Percentiles rank a stretch among this genome's conserved stretches.
These are phyloP conservation scores for Podabrus alpinus DNA, from an alignment of 2,888 invertebrate genomes.

Conservation along the genomic window DNA sequence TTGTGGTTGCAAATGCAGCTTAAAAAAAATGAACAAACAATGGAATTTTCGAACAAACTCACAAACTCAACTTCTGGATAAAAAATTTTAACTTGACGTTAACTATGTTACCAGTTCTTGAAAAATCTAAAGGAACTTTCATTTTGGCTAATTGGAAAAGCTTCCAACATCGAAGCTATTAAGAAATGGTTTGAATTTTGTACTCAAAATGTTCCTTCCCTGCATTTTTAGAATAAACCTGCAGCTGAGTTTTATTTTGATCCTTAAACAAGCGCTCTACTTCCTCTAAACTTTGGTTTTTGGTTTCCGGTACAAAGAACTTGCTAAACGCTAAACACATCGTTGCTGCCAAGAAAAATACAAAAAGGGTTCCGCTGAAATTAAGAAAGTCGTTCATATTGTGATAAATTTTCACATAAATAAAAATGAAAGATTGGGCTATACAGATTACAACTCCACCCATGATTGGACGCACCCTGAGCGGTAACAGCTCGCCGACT, in stretches of 20 bases:
- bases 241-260: conserved; percentile 49
- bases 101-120: not conserved
- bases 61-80: not conserved
- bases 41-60: not conserved
- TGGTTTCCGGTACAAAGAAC: conserved; percentile 70
- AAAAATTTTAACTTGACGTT: not conserved
- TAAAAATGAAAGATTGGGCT: conserved; percentile 71
- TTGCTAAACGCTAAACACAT: conserved; percentile 65
- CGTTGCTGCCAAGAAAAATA: conserved; percentile 65
- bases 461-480: conserved; percentile 70
- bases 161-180: not conserved
- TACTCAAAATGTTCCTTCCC: not conserved
- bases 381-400: conserved; percentile 61
- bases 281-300: conserved; percentile 68
- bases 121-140: not conserved
- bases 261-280: conserved; percentile 68
- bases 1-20: not conserved
- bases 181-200: not conserved
- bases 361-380: conserved; percentile 67
- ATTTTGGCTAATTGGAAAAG: not conserved
- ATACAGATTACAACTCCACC: conserved; percentile 72
- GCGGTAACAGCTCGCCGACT: conserved; percentile 73
- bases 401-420: conserved; percentile 73
- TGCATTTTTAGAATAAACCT: not conserved
- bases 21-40: not conserved